Conservation (phyloP, 2,888 invertebrate species). For the Trissolcus japonicus region DNA sequence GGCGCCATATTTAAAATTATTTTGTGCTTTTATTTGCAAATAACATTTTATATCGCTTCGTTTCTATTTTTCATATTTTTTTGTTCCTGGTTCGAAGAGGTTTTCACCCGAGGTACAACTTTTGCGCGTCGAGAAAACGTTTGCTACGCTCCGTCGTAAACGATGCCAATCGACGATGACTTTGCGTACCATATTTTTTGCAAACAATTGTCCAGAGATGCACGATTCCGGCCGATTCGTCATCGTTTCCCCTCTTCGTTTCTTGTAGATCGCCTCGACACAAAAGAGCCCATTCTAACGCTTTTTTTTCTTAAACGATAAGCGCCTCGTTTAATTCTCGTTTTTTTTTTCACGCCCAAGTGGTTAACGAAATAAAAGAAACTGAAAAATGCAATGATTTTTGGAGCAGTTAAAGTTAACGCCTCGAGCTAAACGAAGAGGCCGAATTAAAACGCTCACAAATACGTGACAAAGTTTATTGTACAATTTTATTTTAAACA, state of each 20-base stretch:
- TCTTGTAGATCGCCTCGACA: constrained; percentile 22
- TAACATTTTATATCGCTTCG: constrained; percentile 9
- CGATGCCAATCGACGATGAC: constrained; percentile 6
- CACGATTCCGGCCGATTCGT: constrained; percentile 11
- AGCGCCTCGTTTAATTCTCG: constrained; percentile 14
- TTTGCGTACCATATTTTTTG: constrained; percentile 16
- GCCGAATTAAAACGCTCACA: background rate
- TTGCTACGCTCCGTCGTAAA: constrained; percentile 4
- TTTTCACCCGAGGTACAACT: constrained; percentile 9
- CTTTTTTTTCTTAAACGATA: constrained; percentile 21
- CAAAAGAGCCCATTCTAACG: constrained; percentile 26
- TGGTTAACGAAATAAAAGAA: constrained; percentile 27
- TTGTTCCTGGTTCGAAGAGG: constrained; percentile 8
- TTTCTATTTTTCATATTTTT: too few relatives aligned
- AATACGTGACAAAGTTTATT: constrained; percentile 39
- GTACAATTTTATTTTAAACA: constrained; percentile 38
- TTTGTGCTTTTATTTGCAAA: constrained; percentile 18
- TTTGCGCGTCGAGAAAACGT: constrained; percentile 8
- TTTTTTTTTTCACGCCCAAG: constrained; percentile 17
- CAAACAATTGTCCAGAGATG: constrained; percentile 21
- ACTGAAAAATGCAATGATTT: constrained; percentile 36
- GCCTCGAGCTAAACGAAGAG: constrained; percentile 29
- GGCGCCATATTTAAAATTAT: constrained; percentile 13
- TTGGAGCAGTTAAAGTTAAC: constrained; percentile 30
- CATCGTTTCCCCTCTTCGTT: constrained; percentile 18